These are phyloP conservation scores for Coenonympha arcania DNA, from an alignment of 2,888 invertebrate species.

Conservation along the genomic window DNA sequence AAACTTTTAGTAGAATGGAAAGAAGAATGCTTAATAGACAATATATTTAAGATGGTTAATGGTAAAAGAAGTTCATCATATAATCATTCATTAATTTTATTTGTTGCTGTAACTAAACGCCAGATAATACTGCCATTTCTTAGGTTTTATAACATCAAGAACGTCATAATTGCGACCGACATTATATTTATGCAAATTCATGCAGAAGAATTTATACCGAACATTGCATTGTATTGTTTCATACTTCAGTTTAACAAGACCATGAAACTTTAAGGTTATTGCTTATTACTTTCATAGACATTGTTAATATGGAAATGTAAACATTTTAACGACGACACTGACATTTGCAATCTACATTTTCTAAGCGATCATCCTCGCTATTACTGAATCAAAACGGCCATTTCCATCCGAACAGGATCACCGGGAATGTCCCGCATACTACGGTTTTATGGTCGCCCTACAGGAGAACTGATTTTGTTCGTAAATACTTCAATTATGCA, in stretches of 20 bases:
- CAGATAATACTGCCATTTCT: no score
- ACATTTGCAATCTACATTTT: slow-evolving; percentile 23
- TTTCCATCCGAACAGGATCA: slow-evolving; percentile 22
- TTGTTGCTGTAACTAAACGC: no score
- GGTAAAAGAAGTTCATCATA: no score
- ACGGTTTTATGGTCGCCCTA: slow-evolving; percentile 20
- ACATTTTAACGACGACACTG: slow-evolving; percentile 23
- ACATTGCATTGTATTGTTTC: slow-evolving; percentile 9
- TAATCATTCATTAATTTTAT: no score
- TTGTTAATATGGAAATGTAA: slow-evolving; percentile 24
- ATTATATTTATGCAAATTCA: not conserved
- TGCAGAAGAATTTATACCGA: not conserved
- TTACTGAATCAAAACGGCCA: slow-evolving; percentile 21
- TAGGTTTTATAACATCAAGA: not conserved
- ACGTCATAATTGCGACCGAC: not conserved
- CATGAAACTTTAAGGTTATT: slow-evolving; percentile 19
- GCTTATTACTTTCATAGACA: slow-evolving; percentile 21
- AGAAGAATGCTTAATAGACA: no score
- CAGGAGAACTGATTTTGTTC: slow-evolving; percentile 16
- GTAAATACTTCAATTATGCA: slow-evolving; percentile 17
- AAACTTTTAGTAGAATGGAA: no score
- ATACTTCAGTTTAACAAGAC: slow-evolving; percentile 9
- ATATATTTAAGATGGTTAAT: no score
- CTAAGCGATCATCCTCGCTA: slow-evolving; percentile 21
- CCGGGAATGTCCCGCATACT: slow-evolving; percentile 29